These are phyloP conservation scores for Heliconius hermathena DNA, from an alignment of 1,140 invertebrate genomes.

Conservation along the genomic window DNA sequence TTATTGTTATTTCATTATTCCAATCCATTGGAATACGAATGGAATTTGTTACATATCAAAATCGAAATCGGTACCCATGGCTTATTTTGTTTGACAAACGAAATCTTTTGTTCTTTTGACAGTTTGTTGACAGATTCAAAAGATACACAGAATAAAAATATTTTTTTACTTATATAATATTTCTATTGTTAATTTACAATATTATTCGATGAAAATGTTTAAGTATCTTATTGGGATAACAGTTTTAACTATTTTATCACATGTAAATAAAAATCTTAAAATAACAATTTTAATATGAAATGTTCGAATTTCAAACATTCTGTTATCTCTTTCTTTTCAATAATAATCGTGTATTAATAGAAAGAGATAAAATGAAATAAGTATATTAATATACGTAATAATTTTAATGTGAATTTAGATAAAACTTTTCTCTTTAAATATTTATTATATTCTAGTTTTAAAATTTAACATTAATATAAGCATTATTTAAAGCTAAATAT, in stretches of 20 bases:
- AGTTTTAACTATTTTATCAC: too few relatives aligned
- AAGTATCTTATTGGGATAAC: too few relatives aligned
- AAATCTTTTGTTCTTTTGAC: constrained; percentile 4
- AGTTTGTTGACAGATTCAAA: not conserved
- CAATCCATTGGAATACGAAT: constrained; percentile 2
- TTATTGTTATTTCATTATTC: not conserved
- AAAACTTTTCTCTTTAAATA: not conserved
- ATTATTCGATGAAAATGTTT: too few relatives aligned
- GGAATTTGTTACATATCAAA: not conserved
- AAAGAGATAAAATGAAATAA: constrained; percentile 1
- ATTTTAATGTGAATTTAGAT: too few relatives aligned
- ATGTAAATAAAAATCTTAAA: too few relatives aligned
- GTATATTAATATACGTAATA: not conserved
- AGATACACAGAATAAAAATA: not conserved
- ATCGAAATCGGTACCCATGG: constrained; percentile 8
- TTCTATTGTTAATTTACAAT: not conserved
- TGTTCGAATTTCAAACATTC: not conserved
- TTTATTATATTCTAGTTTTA: not conserved
- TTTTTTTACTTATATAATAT: not conserved
- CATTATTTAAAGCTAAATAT: not conserved
- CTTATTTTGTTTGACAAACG: constrained; percentile 7
- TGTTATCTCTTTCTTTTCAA: constrained; percentile 11
- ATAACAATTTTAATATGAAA: too few relatives aligned
- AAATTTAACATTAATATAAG: not conserved
- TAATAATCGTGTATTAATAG: not conserved